phyloP scores from a whole-genome alignment of 2,797 vertebrate genomes.

The Macrochelys suwanniensis region DNA sequence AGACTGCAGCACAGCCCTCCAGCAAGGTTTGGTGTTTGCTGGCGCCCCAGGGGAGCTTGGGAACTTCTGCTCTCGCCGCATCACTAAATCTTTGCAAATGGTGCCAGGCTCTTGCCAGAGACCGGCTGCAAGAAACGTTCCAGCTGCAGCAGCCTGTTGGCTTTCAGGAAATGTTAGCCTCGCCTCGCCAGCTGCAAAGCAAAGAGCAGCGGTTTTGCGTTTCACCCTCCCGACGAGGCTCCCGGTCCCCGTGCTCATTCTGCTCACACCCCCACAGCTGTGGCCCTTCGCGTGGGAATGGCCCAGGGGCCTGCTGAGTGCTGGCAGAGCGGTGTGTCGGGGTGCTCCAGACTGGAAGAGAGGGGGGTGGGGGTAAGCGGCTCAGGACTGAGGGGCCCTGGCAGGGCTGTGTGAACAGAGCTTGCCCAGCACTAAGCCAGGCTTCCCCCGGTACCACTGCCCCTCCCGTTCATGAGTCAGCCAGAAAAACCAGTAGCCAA shows the following conservation, averaged over 20 bases:
- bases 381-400: too few species aligned
- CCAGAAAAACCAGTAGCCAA: too few species aligned
- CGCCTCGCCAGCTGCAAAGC: not conserved
- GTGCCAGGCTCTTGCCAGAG: not conserved
- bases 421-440: too few species aligned
- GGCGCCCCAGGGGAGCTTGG: not conserved
- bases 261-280: too few species aligned
- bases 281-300: not conserved
- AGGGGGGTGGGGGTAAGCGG: too few species aligned
- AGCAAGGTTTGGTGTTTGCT: not conserved
- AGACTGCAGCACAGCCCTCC: too few species aligned
- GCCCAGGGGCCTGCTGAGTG: too few species aligned
- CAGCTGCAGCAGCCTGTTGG: not conserved
- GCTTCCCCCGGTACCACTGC: too few species aligned
- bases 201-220: not conserved
- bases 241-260: not conserved
- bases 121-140: not conserved
- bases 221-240: not conserved
- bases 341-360: too few species aligned
- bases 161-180: not conserved
- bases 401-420: too few species aligned
- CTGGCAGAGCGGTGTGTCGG: not conserved
- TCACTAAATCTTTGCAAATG: not conserved
- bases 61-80: not conserved
- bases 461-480: too few species aligned